Evolutionary conservation across 2,888 invertebrate species (phyloP).

Genomic region (Chelonus formosanus): DNA sequence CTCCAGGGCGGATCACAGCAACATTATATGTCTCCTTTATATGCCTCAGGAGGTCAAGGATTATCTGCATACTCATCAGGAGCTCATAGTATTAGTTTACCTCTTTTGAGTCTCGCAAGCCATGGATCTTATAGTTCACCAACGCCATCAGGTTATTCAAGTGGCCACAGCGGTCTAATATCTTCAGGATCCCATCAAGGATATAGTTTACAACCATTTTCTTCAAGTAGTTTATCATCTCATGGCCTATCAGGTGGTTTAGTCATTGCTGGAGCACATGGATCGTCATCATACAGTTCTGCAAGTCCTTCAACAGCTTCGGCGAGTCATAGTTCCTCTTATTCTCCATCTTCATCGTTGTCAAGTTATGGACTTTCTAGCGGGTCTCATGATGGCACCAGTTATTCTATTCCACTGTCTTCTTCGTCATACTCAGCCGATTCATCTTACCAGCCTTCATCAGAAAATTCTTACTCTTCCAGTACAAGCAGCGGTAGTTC

Average conservation of each 20-base stretch:
- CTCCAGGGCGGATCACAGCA: slow-evolving; percentile 39
- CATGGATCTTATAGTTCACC: slow-evolving; percentile 35
- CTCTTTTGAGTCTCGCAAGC: slow-evolving; percentile 46
- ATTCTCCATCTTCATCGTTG: not conserved
- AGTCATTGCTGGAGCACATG: slow-evolving; percentile 28
- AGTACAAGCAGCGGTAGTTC: slow-evolving; percentile 32
- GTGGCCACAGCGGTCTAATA: slow-evolving; percentile 42
- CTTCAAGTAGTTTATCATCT: slow-evolving; percentile 15
- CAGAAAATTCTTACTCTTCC: slow-evolving; percentile 47
- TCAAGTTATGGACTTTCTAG: slow-evolving; percentile 40
- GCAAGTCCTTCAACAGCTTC: slow-evolving; percentile 35
- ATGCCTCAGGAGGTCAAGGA: slow-evolving; percentile 51
- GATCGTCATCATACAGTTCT: slow-evolving; percentile 44
- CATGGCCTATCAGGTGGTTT: slow-evolving; percentile 33
- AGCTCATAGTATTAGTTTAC: slow-evolving; percentile 43
- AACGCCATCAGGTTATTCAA: slow-evolving; percentile 3
- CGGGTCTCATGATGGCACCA: slow-evolving; percentile 51
- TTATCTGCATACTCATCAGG: slow-evolving; percentile 50
- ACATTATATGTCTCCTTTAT: slow-evolving; percentile 43
- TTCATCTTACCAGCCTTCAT: slow-evolving; percentile 47
- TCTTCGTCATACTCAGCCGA: slow-evolving; percentile 40
- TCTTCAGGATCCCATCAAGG: slow-evolving; percentile 39
- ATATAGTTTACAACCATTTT: slow-evolving; percentile 8
- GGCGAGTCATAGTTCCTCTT: slow-evolving; percentile 33
- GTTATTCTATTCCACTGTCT: slow-evolving; percentile 51